These are phyloP conservation scores for Osmerus eperlanus DNA, from an alignment of 2,113 vertebrate species.

Conservation along the genomic window DNA sequence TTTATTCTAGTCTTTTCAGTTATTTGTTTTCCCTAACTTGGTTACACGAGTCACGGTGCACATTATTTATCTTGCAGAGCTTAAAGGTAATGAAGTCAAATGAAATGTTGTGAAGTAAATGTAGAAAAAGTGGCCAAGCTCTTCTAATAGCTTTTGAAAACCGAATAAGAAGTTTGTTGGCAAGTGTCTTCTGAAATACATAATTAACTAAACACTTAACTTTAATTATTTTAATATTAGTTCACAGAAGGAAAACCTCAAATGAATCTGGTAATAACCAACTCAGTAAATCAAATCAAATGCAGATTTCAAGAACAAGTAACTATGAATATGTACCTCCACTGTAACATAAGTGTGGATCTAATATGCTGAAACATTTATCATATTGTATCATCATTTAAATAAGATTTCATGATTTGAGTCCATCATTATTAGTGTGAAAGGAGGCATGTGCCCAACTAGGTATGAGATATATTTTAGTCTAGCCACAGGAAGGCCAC, in stretches of 20 bases:
- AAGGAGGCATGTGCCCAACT: too few relatives aligned
- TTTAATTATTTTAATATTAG: background rate
- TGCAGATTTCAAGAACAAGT: background rate
- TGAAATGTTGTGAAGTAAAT: background rate
- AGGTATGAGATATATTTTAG: too few relatives aligned
- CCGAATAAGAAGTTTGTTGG: background rate
- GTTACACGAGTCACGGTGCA: background rate
- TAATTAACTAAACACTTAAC: background rate
- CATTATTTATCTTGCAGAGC: background rate
- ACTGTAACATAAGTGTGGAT: background rate
- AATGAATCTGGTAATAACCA: background rate
- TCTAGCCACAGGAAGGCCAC: too few relatives aligned
- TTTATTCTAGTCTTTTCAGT: background rate
- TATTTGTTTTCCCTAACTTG: background rate
- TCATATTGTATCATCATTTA: too few relatives aligned
- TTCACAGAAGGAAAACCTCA: background rate
- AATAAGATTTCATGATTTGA: too few relatives aligned
- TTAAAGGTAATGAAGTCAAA: background rate
- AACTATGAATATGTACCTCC: background rate
- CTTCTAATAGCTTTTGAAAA: background rate
- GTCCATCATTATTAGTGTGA: too few relatives aligned
- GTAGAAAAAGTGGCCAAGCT: background rate
- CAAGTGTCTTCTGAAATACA: background rate
- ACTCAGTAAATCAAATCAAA: background rate
- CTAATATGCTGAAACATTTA: background rate